These are phyloP conservation scores for Fistularia commersonii DNA, from an alignment of 2,797 vertebrate genomes.

Conservation along the genomic window DNA sequence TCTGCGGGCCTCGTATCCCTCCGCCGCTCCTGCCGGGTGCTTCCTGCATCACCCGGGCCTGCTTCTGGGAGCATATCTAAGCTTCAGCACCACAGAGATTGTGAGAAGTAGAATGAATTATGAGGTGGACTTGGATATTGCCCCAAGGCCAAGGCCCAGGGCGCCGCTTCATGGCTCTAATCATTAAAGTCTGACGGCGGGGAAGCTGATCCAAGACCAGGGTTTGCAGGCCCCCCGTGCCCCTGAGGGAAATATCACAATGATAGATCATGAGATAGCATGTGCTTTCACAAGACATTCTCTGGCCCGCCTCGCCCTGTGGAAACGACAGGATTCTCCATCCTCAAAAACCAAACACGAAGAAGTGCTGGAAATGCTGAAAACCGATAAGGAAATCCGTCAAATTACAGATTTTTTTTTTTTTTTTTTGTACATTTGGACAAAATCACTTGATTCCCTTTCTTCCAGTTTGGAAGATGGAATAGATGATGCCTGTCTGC, in stretches of 20 bases:
- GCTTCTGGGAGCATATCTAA: constrained; percentile 38
- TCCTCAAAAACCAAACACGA: too few relatives aligned
- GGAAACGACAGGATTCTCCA: too few relatives aligned
- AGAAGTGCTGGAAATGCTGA: too few relatives aligned
- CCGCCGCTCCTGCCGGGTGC: constrained; percentile 29
- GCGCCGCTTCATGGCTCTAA: constrained; percentile 65
- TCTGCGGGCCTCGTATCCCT: constrained; percentile 37
- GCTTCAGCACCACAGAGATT: constrained; percentile 25
- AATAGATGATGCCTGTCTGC: constrained; percentile 32
- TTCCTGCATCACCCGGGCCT: constrained; percentile 11
- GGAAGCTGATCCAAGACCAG: constrained; percentile 64
- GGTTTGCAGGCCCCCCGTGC: constrained; percentile 46
- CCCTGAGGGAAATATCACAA: constrained; percentile 69
- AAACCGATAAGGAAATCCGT: constrained; percentile 1
- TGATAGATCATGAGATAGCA: constrained; percentile 68
- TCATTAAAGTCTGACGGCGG: constrained; percentile 70
- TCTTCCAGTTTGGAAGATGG: too few relatives aligned
- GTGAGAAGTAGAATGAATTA: constrained; percentile 64
- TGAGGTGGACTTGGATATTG: constrained; percentile 63
- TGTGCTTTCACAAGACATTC: constrained; percentile 50
- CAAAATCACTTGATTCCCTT: too few relatives aligned
- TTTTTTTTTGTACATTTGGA: too few relatives aligned
- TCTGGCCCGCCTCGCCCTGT: constrained; percentile 33
- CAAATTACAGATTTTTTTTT: too few relatives aligned
- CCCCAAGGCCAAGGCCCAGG: constrained; percentile 65